These are phyloP conservation scores for Piaya cayana DNA, from an alignment of 2,113 vertebrate species.

Conservation along the genomic window DNA sequence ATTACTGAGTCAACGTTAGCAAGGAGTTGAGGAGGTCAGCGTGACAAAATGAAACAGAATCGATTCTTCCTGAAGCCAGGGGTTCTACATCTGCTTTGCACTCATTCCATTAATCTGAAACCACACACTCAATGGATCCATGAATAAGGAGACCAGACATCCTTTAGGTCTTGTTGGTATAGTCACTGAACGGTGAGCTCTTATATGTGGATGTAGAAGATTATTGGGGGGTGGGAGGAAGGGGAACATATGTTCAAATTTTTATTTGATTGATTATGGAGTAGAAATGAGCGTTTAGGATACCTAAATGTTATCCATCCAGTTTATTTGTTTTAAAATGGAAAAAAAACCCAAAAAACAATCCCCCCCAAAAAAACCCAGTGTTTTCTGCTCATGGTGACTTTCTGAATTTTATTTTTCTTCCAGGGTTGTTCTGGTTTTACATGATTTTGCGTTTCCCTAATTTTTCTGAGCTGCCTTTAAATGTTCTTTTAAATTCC, in stretches of 20 bases:
- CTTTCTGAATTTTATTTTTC: constrained; percentile 23
- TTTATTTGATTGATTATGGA: background rate
- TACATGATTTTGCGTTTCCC: constrained; percentile 21
- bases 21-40: background rate
- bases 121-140: background rate
- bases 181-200: background rate
- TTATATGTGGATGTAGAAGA: background rate
- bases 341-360: background rate
- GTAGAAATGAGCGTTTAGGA: background rate
- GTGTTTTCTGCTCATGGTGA: background rate
- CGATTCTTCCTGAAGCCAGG: background rate
- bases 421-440: constrained; percentile 37
- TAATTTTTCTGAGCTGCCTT: background rate
- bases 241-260: background rate
- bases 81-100: background rate
- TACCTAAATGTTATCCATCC: background rate
- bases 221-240: background rate
- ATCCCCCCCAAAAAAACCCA: background rate
- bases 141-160: background rate
- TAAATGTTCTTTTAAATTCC: background rate
- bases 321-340: background rate
- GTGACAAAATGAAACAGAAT: background rate
- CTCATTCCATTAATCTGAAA: background rate
- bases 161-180: background rate
- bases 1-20: background rate